Evolutionary conservation across 1,140 invertebrate genomes (phyloP), one percentile per base, ranked within the genome.

Genomic region (Neodiprion lecontei): DNA sequence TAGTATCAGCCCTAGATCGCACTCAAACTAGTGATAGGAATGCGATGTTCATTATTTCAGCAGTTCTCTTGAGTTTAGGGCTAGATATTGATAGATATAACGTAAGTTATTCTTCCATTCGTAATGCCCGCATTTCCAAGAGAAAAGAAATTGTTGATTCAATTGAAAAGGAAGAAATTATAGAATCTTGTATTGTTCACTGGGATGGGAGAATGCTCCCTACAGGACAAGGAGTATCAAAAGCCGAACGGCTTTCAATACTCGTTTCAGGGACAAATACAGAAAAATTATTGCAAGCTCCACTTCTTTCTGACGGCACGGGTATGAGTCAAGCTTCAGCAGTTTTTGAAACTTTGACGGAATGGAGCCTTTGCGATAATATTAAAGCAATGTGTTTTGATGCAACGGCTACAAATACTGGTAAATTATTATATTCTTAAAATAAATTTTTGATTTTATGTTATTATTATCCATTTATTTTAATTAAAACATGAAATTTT

Each of bases 161-260:
- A 23, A 70, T 81, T 17, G 79, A 80, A 75, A 68, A 69, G n/a
- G 77, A 79, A 11, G 75, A 78, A 67, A 70, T 69, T 50, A 48
- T 74, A 7, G 74, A 75, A 68, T 47, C 17, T 75, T 66, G 23
- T n/a, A 67, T 72, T 21, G 66, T 77, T 28, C 74, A 77, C 48
- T 81, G 70, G 74, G 75, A 77, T 78, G 72, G 75, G 74, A 76
- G 82, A 74, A 53, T 76, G 23, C 71, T 83, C n/a, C 70, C 76
- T 68, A 77, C 78, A 69, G 76, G 80, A 50, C 76, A 75, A 23
- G 77, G 76, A 73, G 75, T 75, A 49, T 23, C 80, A 75, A 81
- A 72, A 70, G 77, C 81, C 17, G 80, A 86, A 77, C 75, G 83
- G 11, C 76, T 85, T 11, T 75, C 83, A 21, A 78, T 85, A 70